Evolutionary conservation across 2,113 vertebrate genomes (phyloP).

Genomic region (Stegostoma tigrinum): DNA sequence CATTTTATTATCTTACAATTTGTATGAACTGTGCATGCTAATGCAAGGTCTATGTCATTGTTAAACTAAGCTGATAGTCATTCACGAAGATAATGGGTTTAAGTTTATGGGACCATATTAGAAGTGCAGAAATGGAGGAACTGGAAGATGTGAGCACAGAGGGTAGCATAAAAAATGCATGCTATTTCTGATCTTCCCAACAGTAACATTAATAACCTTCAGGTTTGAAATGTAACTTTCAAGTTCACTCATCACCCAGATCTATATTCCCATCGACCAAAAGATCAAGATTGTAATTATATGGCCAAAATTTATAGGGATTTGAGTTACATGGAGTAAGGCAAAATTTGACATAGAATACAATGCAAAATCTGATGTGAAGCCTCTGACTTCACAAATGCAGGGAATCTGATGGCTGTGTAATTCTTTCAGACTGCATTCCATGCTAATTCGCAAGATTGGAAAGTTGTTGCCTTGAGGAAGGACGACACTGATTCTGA

Average conservation of each 20-base stretch:
- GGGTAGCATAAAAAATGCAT: not conserved
- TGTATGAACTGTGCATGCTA: not conserved
- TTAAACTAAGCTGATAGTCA: not conserved
- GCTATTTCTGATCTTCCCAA: not conserved
- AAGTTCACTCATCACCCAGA: not conserved
- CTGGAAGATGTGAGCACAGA: not conserved
- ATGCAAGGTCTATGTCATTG: not conserved
- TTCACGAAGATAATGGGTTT: not conserved
- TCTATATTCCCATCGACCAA: not conserved
- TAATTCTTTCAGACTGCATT: too few relatives aligned
- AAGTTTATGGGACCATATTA: not conserved
- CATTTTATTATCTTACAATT: too few relatives aligned
- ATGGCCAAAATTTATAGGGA: not conserved
- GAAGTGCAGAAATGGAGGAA: not conserved
- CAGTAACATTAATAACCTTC: not conserved
- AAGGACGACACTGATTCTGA: too few relatives aligned
- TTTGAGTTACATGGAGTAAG: too few relatives aligned
- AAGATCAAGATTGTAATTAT: not conserved
- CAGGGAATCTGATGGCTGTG: too few relatives aligned
- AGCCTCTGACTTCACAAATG: too few relatives aligned
- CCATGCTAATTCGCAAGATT: too few relatives aligned
- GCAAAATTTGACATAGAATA: too few relatives aligned
- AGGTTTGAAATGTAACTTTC: not conserved
- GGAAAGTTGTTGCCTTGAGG: too few relatives aligned
- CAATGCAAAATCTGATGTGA: too few relatives aligned